Conservation (phyloP, 2,113 vertebrate genomes). For the Carassius carassius region DNA sequence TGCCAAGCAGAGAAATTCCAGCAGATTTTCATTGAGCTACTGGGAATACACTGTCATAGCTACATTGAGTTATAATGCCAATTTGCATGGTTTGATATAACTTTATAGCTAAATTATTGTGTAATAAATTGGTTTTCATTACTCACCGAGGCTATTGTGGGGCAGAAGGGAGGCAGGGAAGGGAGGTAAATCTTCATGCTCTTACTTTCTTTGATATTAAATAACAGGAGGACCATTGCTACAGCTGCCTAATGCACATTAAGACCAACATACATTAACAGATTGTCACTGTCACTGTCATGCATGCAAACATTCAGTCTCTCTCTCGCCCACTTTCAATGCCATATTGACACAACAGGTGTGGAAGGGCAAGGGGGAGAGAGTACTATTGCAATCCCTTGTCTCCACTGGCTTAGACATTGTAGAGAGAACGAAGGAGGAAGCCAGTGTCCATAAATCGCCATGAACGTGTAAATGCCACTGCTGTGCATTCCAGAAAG, state of each 20-base stretch:
- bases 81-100: conserved; percentile 43
- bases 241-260: conserved; percentile 25
- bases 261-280: conserved; percentile 39
- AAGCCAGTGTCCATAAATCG: conserved; percentile 73
- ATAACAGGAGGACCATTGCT: conserved; percentile 4
- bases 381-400: neutral
- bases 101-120: conserved; percentile 40
- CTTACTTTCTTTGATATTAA: conserved; percentile 22
- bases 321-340: neutral
- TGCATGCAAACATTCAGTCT: conserved; percentile 4
- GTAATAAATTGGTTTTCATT: conserved; percentile 48
- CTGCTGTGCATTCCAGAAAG: conserved; percentile 67
- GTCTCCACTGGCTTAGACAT: conserved; percentile 27
- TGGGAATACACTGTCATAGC: conserved; percentile 27
- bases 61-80: conserved; percentile 25
- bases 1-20: neutral
- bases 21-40: conserved; percentile 2
- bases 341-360: conserved; percentile 68
- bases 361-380: conserved; percentile 47
- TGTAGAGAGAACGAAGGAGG: conserved; percentile 54
- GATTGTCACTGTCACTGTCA: conserved; percentile 42
- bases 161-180: neutral
- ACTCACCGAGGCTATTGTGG: conserved; percentile 27
- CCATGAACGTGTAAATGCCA: conserved; percentile 74
- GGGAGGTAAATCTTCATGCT: conserved; percentile 35